phyloP scores from a whole-genome alignment of 2,113 vertebrate species.

The Merops nubicus region DNA sequence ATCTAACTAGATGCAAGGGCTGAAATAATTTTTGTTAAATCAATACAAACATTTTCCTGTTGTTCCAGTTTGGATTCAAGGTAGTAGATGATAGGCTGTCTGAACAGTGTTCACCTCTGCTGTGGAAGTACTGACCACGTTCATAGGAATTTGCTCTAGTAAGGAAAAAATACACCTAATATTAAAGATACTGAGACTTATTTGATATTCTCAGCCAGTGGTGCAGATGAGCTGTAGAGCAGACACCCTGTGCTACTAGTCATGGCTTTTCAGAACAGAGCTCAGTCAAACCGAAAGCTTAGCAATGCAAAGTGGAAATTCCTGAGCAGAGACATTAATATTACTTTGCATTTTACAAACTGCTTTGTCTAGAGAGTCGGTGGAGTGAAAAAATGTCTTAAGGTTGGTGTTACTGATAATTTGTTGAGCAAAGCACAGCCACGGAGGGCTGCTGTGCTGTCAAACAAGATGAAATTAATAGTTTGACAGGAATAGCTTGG shows the following conservation, averaged over 20 bases:
- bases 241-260: background rate
- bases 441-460: constrained; percentile 12
- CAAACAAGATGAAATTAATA: constrained; percentile 41
- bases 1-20: background rate
- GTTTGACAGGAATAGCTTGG: constrained; percentile 42
- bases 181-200: background rate
- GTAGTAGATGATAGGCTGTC: background rate
- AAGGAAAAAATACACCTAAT: background rate
- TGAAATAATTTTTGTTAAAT: background rate
- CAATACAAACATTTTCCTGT: background rate
- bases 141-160: background rate
- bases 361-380: constrained; percentile 3
- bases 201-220: constrained; percentile 30
- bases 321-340: constrained; percentile 40
- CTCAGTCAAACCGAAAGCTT: constrained; percentile 31
- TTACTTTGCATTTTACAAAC: constrained; percentile 50
- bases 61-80: background rate
- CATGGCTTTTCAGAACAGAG: background rate
- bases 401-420: constrained; percentile 43
- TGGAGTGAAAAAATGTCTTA: constrained; percentile 31
- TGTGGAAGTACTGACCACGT: background rate
- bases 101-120: background rate
- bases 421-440: constrained; percentile 18
- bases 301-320: constrained; percentile 38
- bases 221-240: constrained; percentile 12